Percentiles rank a stretch among this genome's conserved stretches.
Evolutionary conservation across 2,797 vertebrate genomes (phyloP).

Genomic region (Intellagama lesueurii): DNA sequence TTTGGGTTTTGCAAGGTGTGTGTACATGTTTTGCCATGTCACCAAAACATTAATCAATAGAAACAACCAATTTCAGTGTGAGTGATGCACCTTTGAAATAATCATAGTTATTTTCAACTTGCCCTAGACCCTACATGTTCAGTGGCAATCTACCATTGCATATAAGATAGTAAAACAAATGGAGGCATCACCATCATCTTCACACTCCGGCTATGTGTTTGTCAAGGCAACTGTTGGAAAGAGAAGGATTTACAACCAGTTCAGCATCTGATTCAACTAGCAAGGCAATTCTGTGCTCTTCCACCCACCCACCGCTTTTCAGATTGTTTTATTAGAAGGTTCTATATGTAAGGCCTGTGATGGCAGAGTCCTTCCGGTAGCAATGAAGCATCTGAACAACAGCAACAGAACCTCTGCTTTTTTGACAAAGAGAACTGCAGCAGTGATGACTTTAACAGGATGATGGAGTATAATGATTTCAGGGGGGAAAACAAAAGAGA

Average conservation of each 20-base stretch:
- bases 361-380: background rate
- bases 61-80: background rate
- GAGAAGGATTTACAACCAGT: background rate
- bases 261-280: background rate
- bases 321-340: background rate
- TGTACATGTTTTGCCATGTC: background rate
- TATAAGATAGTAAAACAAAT: background rate
- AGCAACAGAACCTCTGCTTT: constrained; percentile 40
- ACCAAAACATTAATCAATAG: background rate
- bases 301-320: too few species aligned
- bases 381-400: background rate
- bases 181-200: background rate
- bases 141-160: background rate
- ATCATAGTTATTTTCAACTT: background rate
- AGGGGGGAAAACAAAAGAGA: constrained; percentile 40
- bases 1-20: background rate
- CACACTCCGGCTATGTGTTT: background rate
- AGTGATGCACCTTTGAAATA: background rate
- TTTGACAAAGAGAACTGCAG: constrained; percentile 19
- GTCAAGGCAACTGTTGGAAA: background rate
- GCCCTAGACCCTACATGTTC: background rate
- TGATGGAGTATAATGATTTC: constrained; percentile 28
- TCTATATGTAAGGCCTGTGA: background rate
- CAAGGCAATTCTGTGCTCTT: background rate
- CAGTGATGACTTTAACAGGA: constrained; percentile 46